A percentile compares a stretch with the other conserved stretches of the same genome.
Evolutionary conservation across 2,888 invertebrate genomes (phyloP).

Genomic region (Nudaria mundana): DNA sequence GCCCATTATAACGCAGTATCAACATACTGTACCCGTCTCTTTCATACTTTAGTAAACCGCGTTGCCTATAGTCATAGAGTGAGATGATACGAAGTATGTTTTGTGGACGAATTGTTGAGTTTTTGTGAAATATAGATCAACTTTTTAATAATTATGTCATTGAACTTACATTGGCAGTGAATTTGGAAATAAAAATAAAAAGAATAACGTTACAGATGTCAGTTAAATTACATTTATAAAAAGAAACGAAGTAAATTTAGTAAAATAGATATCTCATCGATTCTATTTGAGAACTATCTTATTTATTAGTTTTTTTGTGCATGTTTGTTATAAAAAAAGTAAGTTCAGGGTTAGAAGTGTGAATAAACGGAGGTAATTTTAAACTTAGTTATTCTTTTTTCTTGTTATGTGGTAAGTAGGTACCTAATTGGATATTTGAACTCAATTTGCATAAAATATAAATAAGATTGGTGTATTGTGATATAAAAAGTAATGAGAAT

Average conservation of each 20-base stretch:
- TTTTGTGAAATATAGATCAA: constrained; percentile 77
- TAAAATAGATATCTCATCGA: too few relatives aligned
- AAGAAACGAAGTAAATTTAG: constrained; percentile 8
- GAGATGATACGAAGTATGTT: constrained; percentile 44
- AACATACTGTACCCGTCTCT: constrained; percentile 47
- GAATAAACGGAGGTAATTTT: constrained; percentile 1
- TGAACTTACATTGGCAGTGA: constrained; percentile 53
- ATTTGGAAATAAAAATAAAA: constrained; percentile 30
- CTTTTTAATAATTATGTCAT: constrained; percentile 69
- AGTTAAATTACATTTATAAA: neutral
- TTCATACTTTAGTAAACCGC: constrained; percentile 33
- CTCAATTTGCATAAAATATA: too few relatives aligned
- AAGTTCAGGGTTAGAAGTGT: constrained; percentile 7
- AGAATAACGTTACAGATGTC: constrained; percentile 15
- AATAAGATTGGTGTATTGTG: too few relatives aligned
- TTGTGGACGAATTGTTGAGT: constrained; percentile 56
- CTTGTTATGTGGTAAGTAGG: too few relatives aligned
- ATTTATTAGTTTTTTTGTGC: too few relatives aligned
- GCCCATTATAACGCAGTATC: constrained; percentile 57
- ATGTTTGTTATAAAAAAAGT: too few relatives aligned
- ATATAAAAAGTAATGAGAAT: too few relatives aligned
- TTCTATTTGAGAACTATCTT: too few relatives aligned
- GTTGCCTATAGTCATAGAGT: constrained; percentile 26
- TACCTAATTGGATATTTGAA: neutral
- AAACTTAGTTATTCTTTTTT: neutral